A percentile compares a stretch with the other conserved stretches of the same genome.
These are phyloP conservation scores for Ecliptopera silaceata DNA, from an alignment of 2,888 invertebrate genomes.

Conservation along the genomic window DNA sequence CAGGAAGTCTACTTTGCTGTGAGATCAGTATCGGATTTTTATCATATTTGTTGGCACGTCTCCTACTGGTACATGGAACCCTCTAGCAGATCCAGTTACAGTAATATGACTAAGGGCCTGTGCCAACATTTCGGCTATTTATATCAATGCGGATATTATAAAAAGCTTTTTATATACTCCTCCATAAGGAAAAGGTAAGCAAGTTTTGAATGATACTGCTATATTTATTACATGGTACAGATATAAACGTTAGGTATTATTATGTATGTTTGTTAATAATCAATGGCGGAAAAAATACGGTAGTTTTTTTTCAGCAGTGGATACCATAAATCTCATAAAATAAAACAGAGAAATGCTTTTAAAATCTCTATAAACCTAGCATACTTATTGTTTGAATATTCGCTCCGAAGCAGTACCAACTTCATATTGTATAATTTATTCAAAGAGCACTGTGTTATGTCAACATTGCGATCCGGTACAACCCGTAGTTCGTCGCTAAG, in stretches of 20 bases:
- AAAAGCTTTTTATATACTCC: background rate
- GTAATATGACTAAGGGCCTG: conserved; percentile 12
- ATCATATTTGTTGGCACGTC: conserved; percentile 17
- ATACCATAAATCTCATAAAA: background rate
- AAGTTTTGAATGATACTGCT: background rate
- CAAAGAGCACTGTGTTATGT: conserved; percentile 32
- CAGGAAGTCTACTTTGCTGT: background rate
- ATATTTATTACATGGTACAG: background rate
- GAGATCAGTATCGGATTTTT: conserved; percentile 14
- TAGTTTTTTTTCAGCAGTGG: background rate
- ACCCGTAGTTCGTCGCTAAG: conserved; percentile 11
- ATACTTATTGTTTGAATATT: conserved; percentile 18
- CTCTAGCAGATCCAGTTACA: conserved; percentile 5
- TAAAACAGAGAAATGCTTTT: background rate
- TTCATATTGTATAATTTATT: conserved; percentile 35
- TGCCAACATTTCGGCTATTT: conserved; percentile 16
- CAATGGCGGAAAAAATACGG: too few relatives aligned
- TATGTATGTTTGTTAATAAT: too few relatives aligned
- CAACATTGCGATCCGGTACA: conserved; percentile 23
- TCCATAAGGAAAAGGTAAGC: background rate
- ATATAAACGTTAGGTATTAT: too few relatives aligned
- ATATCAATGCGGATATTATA: background rate
- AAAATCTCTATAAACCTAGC: conserved; percentile 6
- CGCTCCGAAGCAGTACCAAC: conserved; percentile 10
- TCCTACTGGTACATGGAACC: conserved; percentile 7